A percentile compares a stretch with the other conserved stretches of the same genome.
These are phyloP conservation scores for Ormyrus thymus DNA, from an alignment of 2,888 invertebrate genomes.

Conservation along the genomic window DNA sequence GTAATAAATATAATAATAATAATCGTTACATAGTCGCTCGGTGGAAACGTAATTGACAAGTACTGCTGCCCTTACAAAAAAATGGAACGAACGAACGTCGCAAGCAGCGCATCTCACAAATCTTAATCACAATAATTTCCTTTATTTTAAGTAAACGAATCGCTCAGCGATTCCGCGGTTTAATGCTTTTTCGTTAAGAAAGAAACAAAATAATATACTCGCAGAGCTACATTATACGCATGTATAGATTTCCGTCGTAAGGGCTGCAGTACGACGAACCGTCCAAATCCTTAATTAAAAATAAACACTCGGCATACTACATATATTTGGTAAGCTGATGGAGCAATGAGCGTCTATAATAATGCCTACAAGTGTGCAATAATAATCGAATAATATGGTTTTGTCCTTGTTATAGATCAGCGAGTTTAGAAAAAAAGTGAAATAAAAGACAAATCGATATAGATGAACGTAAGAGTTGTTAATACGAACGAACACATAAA, in stretches of 20 bases:
- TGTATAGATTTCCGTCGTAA: conserved; percentile 43
- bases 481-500: conserved; percentile 22
- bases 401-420: conserved; percentile 10
- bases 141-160: conserved; percentile 52
- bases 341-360: conserved; percentile 49
- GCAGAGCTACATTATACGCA: conserved; percentile 33
- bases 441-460: neutral
- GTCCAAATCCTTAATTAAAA: conserved; percentile 31
- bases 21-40: conserved; percentile 24
- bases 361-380: conserved; percentile 44
- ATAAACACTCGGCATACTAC: conserved; percentile 50
- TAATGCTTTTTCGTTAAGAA: conserved; percentile 10
- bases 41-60: conserved; percentile 55
- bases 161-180: conserved; percentile 51
- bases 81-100: conserved; percentile 7
- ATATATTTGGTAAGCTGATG: conserved; percentile 58
- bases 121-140: conserved; percentile 38
- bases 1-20: conserved; percentile 1
- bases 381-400: conserved; percentile 11
- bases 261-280: conserved; percentile 55
- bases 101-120: neutral
- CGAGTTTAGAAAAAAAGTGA: neutral
- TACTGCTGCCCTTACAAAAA: conserved; percentile 57
- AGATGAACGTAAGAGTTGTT: conserved; percentile 28
- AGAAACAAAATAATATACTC: conserved; percentile 18